These are phyloP conservation scores for Aurelia coerulea DNA, from an alignment of 30 jellyfish, hydroid and myxozoan species.

Conservation along the genomic window DNA sequence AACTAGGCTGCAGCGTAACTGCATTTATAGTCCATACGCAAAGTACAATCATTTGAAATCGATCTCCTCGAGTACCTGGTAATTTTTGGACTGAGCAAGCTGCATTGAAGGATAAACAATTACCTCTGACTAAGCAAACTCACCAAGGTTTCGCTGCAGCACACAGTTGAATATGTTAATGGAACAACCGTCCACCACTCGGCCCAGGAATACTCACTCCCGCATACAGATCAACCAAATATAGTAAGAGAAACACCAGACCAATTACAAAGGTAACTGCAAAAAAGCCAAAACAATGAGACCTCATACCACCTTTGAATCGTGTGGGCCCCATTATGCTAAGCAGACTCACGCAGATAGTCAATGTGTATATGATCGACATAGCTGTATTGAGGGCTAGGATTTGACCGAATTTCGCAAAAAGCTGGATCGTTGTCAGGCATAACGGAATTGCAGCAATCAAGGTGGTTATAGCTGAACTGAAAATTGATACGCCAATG, in stretches of 20 bases:
- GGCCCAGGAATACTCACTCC: conserved; percentile 63
- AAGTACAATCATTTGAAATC: no score
- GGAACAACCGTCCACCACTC: conserved; percentile 63
- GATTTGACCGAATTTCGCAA: conserved; percentile 73
- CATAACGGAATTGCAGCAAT: conserved; percentile 76
- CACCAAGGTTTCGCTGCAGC: no score
- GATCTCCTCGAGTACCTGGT: no score
- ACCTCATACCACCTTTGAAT: conserved; percentile 42
- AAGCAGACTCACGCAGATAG: conserved; percentile 71
- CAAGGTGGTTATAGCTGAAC: conserved; percentile 72
- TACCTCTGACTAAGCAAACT: no score
- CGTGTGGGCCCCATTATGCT: conserved; percentile 76
- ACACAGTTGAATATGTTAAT: not conserved
- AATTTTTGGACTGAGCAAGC: no score
- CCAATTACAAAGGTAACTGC: conserved; percentile 38
- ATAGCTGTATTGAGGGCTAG: conserved; percentile 71
- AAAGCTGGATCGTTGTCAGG: conserved; percentile 56
- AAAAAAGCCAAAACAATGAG: conserved; percentile 33
- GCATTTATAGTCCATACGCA: no score
- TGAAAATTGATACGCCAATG: conserved; percentile 75
- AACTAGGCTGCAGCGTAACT: no score
- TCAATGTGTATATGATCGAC: conserved; percentile 66
- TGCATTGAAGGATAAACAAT: no score
- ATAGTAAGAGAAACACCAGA: conserved; percentile 14
- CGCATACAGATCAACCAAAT: conserved; percentile 42